Evolutionary conservation across 2,113 vertebrate species (phyloP).

Genomic region (Mirounga angustirostris): DNA sequence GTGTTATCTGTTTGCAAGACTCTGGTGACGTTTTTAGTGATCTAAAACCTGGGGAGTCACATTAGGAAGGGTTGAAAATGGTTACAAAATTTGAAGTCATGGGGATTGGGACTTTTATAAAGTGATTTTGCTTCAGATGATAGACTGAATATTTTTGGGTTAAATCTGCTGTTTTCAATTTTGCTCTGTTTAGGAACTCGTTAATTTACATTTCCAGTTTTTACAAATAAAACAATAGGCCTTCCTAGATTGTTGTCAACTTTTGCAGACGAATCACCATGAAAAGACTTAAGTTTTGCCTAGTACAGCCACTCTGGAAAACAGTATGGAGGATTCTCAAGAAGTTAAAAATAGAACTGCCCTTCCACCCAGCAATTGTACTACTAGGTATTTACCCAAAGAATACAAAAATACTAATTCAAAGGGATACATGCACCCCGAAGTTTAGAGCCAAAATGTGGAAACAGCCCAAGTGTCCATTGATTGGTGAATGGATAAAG

Average conservation of each 20-base stretch:
- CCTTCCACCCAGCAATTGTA: background rate
- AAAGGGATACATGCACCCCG: background rate
- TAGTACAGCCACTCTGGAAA: background rate
- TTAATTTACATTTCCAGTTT: slow-evolving; percentile 44
- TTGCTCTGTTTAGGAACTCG: background rate
- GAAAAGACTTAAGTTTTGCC: background rate
- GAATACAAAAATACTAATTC: background rate
- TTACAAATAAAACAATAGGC: background rate
- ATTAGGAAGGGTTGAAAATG: background rate
- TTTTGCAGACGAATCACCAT: background rate
- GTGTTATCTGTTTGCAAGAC: slow-evolving; percentile 20
- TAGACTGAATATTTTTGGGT: background rate
- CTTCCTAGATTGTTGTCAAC: background rate
- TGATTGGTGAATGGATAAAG: background rate
- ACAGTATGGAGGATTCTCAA: background rate
- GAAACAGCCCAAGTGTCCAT: background rate
- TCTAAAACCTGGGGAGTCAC: background rate
- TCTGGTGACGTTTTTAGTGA: background rate
- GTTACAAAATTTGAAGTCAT: slow-evolving; percentile 36
- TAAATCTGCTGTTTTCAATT: slow-evolving; percentile 28
- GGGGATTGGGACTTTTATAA: background rate
- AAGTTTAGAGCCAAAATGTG: background rate
- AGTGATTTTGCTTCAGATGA: background rate
- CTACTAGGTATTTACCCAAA: background rate
- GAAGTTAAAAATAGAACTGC: background rate